Conservation (phyloP, 2,888 invertebrate genomes). For the Hedychridium roseum region DNA sequence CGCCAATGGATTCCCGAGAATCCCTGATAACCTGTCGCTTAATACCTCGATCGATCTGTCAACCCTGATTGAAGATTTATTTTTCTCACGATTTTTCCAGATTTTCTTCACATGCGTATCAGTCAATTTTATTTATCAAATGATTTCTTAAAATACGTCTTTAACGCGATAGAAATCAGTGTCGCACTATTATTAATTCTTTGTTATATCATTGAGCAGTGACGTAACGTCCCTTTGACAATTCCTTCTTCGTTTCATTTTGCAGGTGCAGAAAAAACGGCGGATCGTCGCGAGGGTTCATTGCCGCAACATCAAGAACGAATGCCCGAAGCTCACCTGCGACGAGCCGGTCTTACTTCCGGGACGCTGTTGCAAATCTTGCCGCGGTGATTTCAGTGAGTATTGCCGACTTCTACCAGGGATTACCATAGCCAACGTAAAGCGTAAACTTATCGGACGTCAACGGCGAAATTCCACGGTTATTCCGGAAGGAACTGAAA, state of each 20-base stretch:
- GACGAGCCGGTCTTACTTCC: conserved; percentile 84
- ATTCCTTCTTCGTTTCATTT: too few species aligned
- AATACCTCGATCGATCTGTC: too few species aligned
- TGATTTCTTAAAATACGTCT: background rate
- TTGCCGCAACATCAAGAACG: conserved; percentile 90
- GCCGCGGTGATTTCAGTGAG: conserved; percentile 84
- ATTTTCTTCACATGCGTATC: conserved; percentile 5
- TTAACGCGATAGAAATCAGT: too few species aligned
- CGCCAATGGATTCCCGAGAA: too few species aligned
- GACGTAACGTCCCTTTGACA: too few species aligned
- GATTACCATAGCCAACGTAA: too few species aligned
- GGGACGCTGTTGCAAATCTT: conserved; percentile 91
- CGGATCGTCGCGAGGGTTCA: conserved; percentile 88
- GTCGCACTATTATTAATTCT: conserved; percentile 11
- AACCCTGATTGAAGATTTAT: too few species aligned
- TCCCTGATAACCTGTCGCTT: too few species aligned
- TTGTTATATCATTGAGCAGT: conserved; percentile 6
- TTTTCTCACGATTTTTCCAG: background rate
- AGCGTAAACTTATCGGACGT: too few species aligned
- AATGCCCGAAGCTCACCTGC: conserved; percentile 88
- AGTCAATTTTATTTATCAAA: background rate
- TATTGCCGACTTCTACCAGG: too few species aligned
- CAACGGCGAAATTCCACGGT: too few species aligned
- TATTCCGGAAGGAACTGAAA: too few species aligned
- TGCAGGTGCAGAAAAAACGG: conserved; percentile 86